A percentile compares a stretch with the other conserved stretches of the same genome.
These are phyloP conservation scores for Ips nitidus DNA, from an alignment of 1,140 invertebrate species.

Conservation along the genomic window DNA sequence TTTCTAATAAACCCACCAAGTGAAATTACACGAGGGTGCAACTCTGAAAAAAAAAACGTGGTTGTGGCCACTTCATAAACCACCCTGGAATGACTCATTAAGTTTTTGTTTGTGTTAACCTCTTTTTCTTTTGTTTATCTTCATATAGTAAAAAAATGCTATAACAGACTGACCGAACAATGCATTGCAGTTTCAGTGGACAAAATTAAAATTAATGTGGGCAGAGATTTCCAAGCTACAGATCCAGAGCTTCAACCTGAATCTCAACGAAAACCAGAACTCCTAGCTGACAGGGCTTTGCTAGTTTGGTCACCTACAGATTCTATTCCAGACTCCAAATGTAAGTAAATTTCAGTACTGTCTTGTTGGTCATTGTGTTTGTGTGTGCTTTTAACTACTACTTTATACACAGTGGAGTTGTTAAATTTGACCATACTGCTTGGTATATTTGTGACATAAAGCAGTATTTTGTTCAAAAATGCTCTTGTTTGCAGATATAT, in stretches of 20 bases:
- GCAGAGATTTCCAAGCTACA: constrained; percentile 89
- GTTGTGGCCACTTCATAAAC: too few species aligned
- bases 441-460: too few species aligned
- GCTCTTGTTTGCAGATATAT: too few species aligned
- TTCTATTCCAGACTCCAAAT: constrained; percentile 82
- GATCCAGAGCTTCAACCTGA: constrained; percentile 76
- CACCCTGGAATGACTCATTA: too few species aligned
- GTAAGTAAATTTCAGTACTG: constrained; percentile 59
- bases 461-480: too few species aligned
- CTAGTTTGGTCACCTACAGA: constrained; percentile 93
- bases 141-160: not conserved
- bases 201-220: constrained; percentile 81
- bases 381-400: not conserved
- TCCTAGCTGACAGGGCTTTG: constrained; percentile 79
- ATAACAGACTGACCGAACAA: too few species aligned
- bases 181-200: constrained; percentile 70
- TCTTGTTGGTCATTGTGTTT: constrained; percentile 3
- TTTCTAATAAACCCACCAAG: too few species aligned
- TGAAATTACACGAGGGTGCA: too few species aligned
- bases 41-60: too few species aligned
- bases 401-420: not conserved
- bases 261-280: constrained; percentile 60
- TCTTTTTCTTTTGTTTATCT: not conserved
- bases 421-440: too few species aligned
- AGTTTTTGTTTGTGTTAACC: too few species aligned